phyloP scores from a whole-genome alignment of 53 echinoderm and acorn worm genomes.

The Holothuria leucospilota region DNA sequence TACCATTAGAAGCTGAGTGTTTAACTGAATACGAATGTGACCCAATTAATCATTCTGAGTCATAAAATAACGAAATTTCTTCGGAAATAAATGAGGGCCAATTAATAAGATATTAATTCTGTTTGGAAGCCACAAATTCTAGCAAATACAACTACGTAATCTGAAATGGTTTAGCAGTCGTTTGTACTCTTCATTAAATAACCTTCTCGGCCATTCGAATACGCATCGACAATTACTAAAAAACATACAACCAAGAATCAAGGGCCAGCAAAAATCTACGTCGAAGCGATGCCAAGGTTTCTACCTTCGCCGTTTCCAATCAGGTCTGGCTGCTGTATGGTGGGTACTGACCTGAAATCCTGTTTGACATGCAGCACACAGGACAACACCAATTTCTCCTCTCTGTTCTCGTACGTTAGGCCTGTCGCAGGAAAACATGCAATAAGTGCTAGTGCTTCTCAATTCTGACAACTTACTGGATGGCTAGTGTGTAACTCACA shows the following conservation, averaged over 20 bases:
- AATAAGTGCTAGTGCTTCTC: constrained; percentile 52
- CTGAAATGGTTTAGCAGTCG: constrained; percentile 19
- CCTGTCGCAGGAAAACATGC: constrained; percentile 66
- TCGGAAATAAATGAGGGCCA: no score
- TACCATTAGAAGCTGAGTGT: constrained; percentile 29
- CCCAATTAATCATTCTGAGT: constrained; percentile 25
- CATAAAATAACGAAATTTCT: constrained; percentile 14
- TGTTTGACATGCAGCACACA: constrained; percentile 49
- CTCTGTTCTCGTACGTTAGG: constrained; percentile 62
- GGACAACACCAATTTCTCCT: constrained; percentile 23
- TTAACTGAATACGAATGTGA: constrained; percentile 8
- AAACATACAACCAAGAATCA: constrained; percentile 60
- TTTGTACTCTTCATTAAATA: constrained; percentile 56
- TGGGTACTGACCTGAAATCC: constrained; percentile 47
- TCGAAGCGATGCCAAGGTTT: constrained; percentile 69
- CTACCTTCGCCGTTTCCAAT: constrained; percentile 62
- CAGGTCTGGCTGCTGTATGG: constrained; percentile 52
- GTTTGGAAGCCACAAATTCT: constrained; percentile 36
- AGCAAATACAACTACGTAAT: constrained; percentile 17
- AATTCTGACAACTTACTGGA: constrained; percentile 60
- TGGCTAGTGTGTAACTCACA: constrained; percentile 61
- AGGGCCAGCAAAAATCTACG: constrained; percentile 75
- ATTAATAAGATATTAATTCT: constrained; percentile 18
- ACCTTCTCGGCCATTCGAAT: constrained; percentile 69
- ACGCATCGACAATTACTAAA: constrained; percentile 61